phyloP scores from a whole-genome alignment of 2,797 vertebrate species.

The Rachycentron canadum region DNA sequence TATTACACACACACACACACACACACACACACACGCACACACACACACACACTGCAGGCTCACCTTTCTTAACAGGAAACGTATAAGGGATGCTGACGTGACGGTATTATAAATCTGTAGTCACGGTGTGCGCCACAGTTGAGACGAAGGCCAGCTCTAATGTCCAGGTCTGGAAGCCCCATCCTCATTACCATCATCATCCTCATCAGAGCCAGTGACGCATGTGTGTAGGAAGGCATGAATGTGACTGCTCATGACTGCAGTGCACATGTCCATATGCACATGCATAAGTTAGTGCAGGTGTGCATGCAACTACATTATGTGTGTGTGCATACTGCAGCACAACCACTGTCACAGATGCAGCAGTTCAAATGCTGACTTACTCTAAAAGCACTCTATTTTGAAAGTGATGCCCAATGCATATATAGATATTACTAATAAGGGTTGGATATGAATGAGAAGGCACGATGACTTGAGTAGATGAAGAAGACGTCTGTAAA shows the following conservation, averaged over 20 bases:
- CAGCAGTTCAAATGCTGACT: not conserved
- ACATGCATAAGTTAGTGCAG: not conserved
- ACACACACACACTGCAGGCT: slow-evolving; percentile 17
- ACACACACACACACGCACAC: not conserved
- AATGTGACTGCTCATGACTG: not conserved
- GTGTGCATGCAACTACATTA: not conserved
- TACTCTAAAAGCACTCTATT: not conserved
- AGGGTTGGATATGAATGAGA: too few species aligned
- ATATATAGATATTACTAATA: too few species aligned
- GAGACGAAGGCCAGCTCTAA: slow-evolving; percentile 50
- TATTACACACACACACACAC: slow-evolving; percentile 13
- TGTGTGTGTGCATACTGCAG: not conserved
- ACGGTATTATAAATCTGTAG: slow-evolving; percentile 67
- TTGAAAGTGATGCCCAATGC: too few species aligned
- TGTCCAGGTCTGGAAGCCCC: slow-evolving; percentile 73
- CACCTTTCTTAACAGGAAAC: slow-evolving; percentile 61
- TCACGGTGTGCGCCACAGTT: slow-evolving; percentile 59
- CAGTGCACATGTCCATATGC: slow-evolving; percentile 11
- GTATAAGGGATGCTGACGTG: slow-evolving; percentile 60
- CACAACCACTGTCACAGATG: not conserved
- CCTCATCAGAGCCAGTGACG: slow-evolving; percentile 33
- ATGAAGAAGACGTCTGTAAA: too few species aligned
- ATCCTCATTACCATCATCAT: slow-evolving; percentile 73
- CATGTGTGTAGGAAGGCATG: slow-evolving; percentile 7
- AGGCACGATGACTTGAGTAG: too few species aligned